Evolutionary conservation across 2,888 invertebrate species (phyloP), one percentile per base, ranked within the genome.

Genomic region (Anarsia innoxiella): DNA sequence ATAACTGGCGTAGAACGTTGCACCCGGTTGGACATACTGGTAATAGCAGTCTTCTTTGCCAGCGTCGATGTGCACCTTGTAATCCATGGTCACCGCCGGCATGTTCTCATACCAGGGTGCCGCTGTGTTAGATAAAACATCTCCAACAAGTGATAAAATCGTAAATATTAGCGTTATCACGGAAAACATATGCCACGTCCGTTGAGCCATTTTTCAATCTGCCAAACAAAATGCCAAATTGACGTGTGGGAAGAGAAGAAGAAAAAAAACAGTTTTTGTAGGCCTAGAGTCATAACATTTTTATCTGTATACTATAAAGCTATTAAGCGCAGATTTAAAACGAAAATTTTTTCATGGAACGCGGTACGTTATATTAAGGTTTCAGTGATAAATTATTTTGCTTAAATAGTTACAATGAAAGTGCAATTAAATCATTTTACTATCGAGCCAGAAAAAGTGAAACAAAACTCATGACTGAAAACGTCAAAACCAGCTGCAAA

Each of bases 41-140:
- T 90, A 96, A 77, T 96, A 97, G 78, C 97, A 97, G 65, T 97
- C 97, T 77, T 97, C 96, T 56, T 86, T 86, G 39, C 96, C 96
- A n/a, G 96, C 94, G 59, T 95, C 95, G 45, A 97, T 91, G 74
- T 96, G 94, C 23, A 97, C 93, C 82, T 96, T 96, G 69, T 97
- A 97, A 67, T 97, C 97, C 93, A 96, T 95, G 1, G 95, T 94
- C 19, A 96, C 95, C 6, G 96, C 96, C 8, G 96, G 96, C 39
- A 94, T 76, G 51, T 91, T 90, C 72, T 94, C 94, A 70, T 94
- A 94, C 93, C 93, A 94, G 66, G 93, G 93, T 53, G 88, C 85
- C 23, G 88, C 87, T 9, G 87, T 70, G 46, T 88, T 62, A 3
- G 87, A 74, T 44, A 87, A 62, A 51, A 75, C 82, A 73, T 84